A percentile compares a stretch with the other conserved stretches of the same genome.
Evolutionary conservation across 1,140 invertebrate species (phyloP).

Genomic region (Formica exsecta): DNA sequence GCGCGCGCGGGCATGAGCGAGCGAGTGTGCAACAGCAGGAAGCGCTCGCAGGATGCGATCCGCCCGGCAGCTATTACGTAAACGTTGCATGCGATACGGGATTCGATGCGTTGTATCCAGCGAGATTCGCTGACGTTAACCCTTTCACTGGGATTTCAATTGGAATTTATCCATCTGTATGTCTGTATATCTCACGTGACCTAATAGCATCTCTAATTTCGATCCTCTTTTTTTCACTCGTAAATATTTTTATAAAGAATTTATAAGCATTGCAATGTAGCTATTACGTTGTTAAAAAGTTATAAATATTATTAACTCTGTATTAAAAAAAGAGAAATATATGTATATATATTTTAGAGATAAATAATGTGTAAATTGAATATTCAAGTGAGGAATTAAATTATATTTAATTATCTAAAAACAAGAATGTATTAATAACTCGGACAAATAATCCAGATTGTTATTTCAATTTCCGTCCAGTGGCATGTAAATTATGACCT

Average conservation of each 20-base stretch:
- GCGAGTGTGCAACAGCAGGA: slow-evolving; percentile 10
- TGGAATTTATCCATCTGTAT: slow-evolving; percentile 23
- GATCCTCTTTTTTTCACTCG: not conserved
- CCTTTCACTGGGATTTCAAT: slow-evolving; percentile 41
- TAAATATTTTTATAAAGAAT: not conserved
- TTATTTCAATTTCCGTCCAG: slow-evolving; percentile 15
- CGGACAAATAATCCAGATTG: not conserved
- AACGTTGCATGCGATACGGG: slow-evolving; percentile 10
- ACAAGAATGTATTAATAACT: slow-evolving; percentile 9
- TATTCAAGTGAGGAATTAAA: not conserved
- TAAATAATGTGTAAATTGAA: not conserved
- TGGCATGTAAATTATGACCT: slow-evolving; percentile 23
- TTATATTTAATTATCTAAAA: slow-evolving; percentile 44
- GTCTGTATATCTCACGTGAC: not conserved
- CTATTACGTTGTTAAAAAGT: too few relatives aligned
- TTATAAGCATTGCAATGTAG: not conserved
- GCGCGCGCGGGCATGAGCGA: not conserved
- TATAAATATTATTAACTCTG: too few relatives aligned
- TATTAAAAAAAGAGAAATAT: too few relatives aligned
- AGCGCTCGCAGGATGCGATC: slow-evolving; percentile 33
- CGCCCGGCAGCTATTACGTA: slow-evolving; percentile 38
- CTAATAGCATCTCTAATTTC: not conserved
- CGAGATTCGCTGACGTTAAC: slow-evolving; percentile 46
- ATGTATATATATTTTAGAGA: not conserved
- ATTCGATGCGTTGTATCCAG: not conserved